phyloP scores from a whole-genome alignment of 1,140 invertebrate species.

The Teleogryllus occipitalis region DNA sequence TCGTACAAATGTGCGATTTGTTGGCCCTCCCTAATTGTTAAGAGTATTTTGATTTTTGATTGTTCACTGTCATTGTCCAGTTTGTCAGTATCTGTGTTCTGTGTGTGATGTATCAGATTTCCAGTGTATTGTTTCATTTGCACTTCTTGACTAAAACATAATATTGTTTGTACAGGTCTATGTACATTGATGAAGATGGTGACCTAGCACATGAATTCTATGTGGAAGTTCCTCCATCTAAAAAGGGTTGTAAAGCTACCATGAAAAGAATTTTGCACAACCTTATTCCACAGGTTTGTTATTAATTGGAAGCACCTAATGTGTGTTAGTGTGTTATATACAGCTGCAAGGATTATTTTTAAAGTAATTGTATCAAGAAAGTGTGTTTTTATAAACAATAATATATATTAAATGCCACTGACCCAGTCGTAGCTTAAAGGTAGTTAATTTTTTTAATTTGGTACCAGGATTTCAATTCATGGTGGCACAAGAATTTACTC shows the following conservation, averaged over 20 bases:
- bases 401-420: background rate
- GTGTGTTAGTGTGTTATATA: background rate
- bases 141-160: background rate
- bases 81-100: background rate
- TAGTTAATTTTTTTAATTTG: no score
- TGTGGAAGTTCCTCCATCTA: slow-evolving; percentile 34
- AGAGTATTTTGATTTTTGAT: background rate
- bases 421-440: no score
- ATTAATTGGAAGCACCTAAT: background rate
- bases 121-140: background rate
- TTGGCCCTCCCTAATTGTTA: no score
- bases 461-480: no score
- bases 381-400: background rate
- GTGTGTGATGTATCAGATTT: background rate
- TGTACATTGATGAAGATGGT: slow-evolving; percentile 46
- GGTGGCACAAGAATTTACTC: no score
- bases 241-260: slow-evolving; percentile 32
- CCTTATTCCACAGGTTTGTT: slow-evolving; percentile 35
- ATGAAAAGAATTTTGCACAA: slow-evolving; percentile 33
- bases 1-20: no score
- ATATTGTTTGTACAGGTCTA: slow-evolving; percentile 34
- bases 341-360: background rate
- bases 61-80: background rate
- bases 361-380: background rate
- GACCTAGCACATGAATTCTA: slow-evolving; percentile 46